Evolutionary conservation across 2,888 invertebrate genomes (phyloP), one percentile per base, ranked within the genome.

Genomic region (Hesperia comma): DNA sequence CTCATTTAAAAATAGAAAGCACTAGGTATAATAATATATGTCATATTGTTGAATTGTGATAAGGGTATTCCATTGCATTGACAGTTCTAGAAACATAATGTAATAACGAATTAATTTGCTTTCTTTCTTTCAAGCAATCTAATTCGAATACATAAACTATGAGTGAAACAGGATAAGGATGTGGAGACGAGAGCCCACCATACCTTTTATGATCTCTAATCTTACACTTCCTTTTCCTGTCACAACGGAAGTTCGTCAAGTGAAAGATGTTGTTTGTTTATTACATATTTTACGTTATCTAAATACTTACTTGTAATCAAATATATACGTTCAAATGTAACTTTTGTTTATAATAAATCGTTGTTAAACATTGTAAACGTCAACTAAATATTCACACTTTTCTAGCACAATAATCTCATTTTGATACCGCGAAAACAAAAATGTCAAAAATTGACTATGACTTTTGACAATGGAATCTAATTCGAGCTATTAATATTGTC

Each of bases 201-300:
- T 78, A 72, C 72, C 73, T 72, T 73, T 68, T 85, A 85, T 84
- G 82, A 84, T 87, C 85, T 83, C 87, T 87, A 83, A 77, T 71
- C 71, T 77, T 71, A 82, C 81, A 88, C 92, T 93, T 93, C 93
- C 93, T 93, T 90, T 93, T 93, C 93, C 93, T 93, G 93, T 93
- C 82, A 75, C 68, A 71, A 73, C 79, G 79, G 79, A 79, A 80
- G 79, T 79, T 74, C 72, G 63, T 71, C 68, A 71, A 71, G 67
- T 70, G 69, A 64, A 64, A 61, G 63, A 57, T 69, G 64, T 71
- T 72, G 70, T 69, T 56, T 61, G 49, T 51, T 67, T 67, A 49
- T 49, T 33, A 41, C 10, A 69, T 33, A 19, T 61, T 60, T 64
- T 61, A 60, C 57, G 61, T 56, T 37, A 19, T 49, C 10, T 14